Percentiles rank a stretch among this genome's conserved stretches.
These are phyloP conservation scores for Steatocranus sp. DNA, from an alignment of 2,797 vertebrate species.

Conservation along the genomic window DNA sequence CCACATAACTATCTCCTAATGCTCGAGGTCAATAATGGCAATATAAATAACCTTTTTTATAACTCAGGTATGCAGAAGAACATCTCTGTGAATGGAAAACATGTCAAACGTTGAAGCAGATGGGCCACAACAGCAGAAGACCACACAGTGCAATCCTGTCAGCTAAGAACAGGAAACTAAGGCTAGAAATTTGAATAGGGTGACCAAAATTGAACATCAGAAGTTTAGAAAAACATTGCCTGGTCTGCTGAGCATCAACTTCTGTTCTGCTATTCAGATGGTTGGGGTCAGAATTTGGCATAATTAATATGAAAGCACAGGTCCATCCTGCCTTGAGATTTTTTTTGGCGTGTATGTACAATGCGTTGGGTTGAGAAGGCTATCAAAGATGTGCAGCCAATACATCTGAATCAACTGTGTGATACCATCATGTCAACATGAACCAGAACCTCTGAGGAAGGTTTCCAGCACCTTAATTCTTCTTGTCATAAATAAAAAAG, in stretches of 20 bases:
- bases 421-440: neutral
- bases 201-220: neutral
- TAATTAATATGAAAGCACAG: neutral
- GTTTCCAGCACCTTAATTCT: neutral
- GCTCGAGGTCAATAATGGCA: accelerated
- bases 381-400: neutral
- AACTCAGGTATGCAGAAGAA: neutral
- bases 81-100: neutral
- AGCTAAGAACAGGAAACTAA: neutral
- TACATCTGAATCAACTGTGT: neutral
- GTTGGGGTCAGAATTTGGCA: neutral
- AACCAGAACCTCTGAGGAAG: neutral
- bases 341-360: neutral
- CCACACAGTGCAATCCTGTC: neutral
- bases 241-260: neutral
- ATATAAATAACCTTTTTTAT: neutral
- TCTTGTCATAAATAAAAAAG: accelerated
- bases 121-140: neutral
- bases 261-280: neutral
- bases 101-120: neutral
- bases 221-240: neutral
- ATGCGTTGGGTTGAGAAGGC: neutral
- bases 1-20: neutral
- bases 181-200: accelerated
- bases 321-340: neutral